A percentile compares a stretch with the other conserved stretches of the same genome.
Conservation (phyloP, 2,797 vertebrate species). For the Sciaenops ocellatus region DNA sequence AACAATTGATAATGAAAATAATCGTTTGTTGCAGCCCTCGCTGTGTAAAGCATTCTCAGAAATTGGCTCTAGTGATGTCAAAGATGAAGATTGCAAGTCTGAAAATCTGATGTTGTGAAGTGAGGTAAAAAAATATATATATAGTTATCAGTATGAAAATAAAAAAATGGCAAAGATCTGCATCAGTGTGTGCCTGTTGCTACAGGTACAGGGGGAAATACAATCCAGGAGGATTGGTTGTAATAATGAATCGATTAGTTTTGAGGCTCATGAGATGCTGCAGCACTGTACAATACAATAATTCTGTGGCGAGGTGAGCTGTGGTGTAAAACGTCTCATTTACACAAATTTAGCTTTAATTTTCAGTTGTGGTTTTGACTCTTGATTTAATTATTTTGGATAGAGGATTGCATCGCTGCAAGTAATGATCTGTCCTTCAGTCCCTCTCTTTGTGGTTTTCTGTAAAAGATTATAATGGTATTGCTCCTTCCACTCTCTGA, state of each 20-base stretch:
- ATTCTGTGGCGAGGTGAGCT: not conserved
- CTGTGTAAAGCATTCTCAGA: too few species aligned
- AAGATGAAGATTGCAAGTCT: too few species aligned
- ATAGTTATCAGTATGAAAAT: not conserved
- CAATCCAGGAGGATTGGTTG: not conserved
- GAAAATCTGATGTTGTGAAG: too few species aligned
- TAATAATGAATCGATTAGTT: not conserved
- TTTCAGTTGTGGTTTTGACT: not conserved
- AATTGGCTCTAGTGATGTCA: too few species aligned
- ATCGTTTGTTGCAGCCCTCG: too few species aligned
- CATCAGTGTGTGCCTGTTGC: not conserved
- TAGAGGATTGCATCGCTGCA: not conserved
- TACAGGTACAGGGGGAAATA: constrained; percentile 11
- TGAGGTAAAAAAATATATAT: too few species aligned
- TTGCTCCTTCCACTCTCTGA: not conserved
- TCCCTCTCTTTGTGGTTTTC: not conserved
- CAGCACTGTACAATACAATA: constrained; percentile 10
- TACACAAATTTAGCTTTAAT: constrained; percentile 4
- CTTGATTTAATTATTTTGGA: not conserved
- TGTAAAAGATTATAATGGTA: not conserved
- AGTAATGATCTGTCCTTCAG: not conserved
- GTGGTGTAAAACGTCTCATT: constrained; percentile 1
- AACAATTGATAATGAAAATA: not conserved
- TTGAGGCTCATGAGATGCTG: not conserved
- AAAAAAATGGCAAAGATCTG: not conserved